Evolutionary conservation across 2,888 invertebrate genomes (phyloP).

Genomic region (Drosophila stalkeri): DNA sequence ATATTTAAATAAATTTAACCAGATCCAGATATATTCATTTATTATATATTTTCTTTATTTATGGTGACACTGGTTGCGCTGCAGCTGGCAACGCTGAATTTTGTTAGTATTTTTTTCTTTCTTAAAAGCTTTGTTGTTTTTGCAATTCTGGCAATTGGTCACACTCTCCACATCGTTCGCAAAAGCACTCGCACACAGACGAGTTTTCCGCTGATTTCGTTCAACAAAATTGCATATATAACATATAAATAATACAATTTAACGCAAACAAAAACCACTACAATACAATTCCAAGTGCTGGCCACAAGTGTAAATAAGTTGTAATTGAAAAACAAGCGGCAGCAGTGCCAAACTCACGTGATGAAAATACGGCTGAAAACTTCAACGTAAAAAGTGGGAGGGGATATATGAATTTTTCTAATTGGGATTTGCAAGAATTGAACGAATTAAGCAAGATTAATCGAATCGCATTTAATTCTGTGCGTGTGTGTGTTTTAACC

Average conservation of each 20-base stretch:
- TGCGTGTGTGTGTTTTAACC: constrained; percentile 12
- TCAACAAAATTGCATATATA: constrained; percentile 61
- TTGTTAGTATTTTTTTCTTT: constrained; percentile 15
- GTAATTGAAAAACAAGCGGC: constrained; percentile 6
- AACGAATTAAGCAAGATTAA: background rate
- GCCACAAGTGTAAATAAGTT: constrained; percentile 37
- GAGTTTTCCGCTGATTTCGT: constrained; percentile 63
- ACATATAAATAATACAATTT: constrained; percentile 58
- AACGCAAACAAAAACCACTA: constrained; percentile 41
- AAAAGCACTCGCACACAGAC: constrained; percentile 55
- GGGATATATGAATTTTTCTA: constrained; percentile 66
- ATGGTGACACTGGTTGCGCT: constrained; percentile 18
- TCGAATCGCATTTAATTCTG: background rate
- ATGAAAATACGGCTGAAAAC: constrained; percentile 70
- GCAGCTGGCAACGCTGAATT: constrained; percentile 25
- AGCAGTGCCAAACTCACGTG: constrained; percentile 68
- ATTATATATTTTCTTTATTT: background rate
- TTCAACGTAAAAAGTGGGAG: constrained; percentile 56
- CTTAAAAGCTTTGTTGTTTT: background rate
- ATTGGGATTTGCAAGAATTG: constrained; percentile 61
- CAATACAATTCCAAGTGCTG: constrained; percentile 38
- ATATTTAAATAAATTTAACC: constrained; percentile 2
- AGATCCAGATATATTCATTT: background rate
- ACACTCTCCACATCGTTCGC: constrained; percentile 47
- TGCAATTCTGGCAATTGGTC: background rate